A percentile compares a stretch with the other conserved stretches of the same genome.
Evolutionary conservation across 2,113 vertebrate genomes (phyloP).

Genomic region (Datnioides undecimradiatus): DNA sequence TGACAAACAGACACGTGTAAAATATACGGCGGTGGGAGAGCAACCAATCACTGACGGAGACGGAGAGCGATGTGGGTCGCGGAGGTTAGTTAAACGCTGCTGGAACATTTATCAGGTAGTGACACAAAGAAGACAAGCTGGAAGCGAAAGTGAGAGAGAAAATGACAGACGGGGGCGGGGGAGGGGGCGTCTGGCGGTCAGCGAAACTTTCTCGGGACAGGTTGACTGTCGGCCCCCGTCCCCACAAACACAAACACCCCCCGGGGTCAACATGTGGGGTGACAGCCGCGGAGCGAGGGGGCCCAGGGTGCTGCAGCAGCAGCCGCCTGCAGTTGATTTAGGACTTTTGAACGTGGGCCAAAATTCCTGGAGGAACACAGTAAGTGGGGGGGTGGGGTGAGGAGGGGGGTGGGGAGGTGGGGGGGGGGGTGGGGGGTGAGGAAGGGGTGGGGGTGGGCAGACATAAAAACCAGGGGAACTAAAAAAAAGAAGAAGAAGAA

Average conservation of each 20-base stretch:
- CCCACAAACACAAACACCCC: slow-evolving; percentile 36
- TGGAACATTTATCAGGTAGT: background rate
- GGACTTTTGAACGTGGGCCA: slow-evolving; percentile 82
- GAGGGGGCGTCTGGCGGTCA: background rate
- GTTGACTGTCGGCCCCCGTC: slow-evolving; percentile 32
- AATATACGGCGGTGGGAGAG: background rate
- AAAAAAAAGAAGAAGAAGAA: slow-evolving; percentile 23
- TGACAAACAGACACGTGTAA: background rate
- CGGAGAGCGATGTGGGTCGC: slow-evolving; percentile 7
- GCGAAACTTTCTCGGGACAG: slow-evolving; percentile 43
- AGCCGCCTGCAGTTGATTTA: slow-evolving; percentile 81
- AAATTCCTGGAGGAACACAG: slow-evolving; percentile 84
- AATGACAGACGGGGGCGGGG: background rate
- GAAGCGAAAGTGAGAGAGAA: background rate
- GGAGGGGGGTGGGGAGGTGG: slow-evolving; percentile 30
- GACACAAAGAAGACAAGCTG: slow-evolving; percentile 9
- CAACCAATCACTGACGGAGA: background rate
- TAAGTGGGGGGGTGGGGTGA: slow-evolving; percentile 33
- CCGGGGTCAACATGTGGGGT: slow-evolving; percentile 73
- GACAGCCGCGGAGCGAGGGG: slow-evolving; percentile 69
- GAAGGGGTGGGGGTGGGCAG: slow-evolving; percentile 25
- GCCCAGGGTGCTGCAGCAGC: slow-evolving; percentile 65
- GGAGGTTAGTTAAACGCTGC: slow-evolving; percentile 11
- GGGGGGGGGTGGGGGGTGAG: background rate
- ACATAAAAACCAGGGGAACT: slow-evolving; percentile 54